Evolutionary conservation across 2,113 vertebrate genomes (phyloP).

Genomic region (Poeciliopsis prolifica): DNA sequence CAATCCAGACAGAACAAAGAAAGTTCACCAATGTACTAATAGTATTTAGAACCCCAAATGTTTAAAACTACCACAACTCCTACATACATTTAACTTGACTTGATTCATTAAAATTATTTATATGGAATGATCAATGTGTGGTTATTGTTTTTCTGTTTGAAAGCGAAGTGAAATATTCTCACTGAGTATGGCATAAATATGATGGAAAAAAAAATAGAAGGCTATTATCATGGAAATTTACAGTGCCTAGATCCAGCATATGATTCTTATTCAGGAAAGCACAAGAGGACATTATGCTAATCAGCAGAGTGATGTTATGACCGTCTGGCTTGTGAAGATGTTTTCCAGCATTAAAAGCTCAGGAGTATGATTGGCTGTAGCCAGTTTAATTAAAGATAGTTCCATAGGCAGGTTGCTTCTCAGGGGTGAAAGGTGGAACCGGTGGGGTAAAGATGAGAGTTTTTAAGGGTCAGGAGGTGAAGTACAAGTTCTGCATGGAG

Average conservation of each 20-base stretch:
- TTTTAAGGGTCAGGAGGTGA: constrained; percentile 88
- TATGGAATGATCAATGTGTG: constrained; percentile 48
- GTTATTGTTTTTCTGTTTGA: constrained; percentile 38
- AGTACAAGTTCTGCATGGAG: constrained; percentile 94
- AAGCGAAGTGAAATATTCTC: constrained; percentile 60
- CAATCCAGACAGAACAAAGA: constrained; percentile 36
- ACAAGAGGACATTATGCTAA: constrained; percentile 35
- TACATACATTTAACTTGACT: constrained; percentile 36
- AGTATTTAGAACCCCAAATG: constrained; percentile 52
- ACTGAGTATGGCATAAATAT: constrained; percentile 60
- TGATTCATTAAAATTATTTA: constrained; percentile 31
- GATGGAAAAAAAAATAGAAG: constrained; percentile 47
- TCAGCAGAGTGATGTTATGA: constrained; percentile 41
- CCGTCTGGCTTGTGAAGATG: constrained; percentile 29
- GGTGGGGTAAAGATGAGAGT: constrained; percentile 61
- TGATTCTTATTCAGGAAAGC: constrained; percentile 57
- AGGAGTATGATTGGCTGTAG: constrained; percentile 41
- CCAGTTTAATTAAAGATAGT: constrained; percentile 48
- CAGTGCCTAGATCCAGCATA: constrained; percentile 74
- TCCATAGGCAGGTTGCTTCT: constrained; percentile 68
- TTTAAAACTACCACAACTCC: constrained; percentile 29
- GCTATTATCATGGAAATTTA: constrained; percentile 63
- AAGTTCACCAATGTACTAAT: constrained; percentile 38
- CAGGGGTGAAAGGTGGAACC: constrained; percentile 66
- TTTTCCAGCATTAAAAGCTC: constrained; percentile 50